phyloP scores from a whole-genome alignment of 2,113 vertebrate species.

The Nannospalax galili region DNA sequence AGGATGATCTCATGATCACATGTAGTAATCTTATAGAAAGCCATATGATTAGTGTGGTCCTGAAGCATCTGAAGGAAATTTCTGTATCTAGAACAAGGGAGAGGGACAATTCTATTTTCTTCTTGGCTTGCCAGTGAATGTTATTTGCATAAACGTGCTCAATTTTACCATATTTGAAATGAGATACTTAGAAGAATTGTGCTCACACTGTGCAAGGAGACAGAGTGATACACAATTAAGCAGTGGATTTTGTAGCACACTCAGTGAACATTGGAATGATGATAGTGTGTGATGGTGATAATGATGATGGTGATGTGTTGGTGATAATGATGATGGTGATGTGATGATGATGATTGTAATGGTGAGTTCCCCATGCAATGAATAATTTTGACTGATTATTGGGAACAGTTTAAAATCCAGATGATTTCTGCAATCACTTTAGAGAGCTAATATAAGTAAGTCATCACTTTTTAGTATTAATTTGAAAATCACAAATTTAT shows the following conservation, averaged over 20 bases:
- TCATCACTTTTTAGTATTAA: neutral
- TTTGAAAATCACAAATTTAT: neutral
- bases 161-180: neutral
- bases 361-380: neutral
- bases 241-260: too few relatives aligned
- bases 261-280: neutral
- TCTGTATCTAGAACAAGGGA: neutral
- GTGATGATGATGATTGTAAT: neutral
- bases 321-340: too few relatives aligned
- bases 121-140: neutral
- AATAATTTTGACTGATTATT: neutral
- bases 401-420: neutral
- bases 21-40: neutral
- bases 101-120: neutral
- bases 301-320: neutral
- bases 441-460: conserved; percentile 9
- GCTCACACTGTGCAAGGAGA: too few relatives aligned
- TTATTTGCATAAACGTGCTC: neutral
- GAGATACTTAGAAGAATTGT: neutral
- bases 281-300: too few relatives aligned
- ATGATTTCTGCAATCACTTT: neutral
- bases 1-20: neutral
- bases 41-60: neutral
- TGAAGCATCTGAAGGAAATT: neutral
- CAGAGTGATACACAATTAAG: neutral